A percentile compares a stretch with the other conserved stretches of the same genome.
These are phyloP conservation scores for Phymanthus crucifer DNA, from an alignment of 92 coral and sea anemone species.

Conservation along the genomic window DNA sequence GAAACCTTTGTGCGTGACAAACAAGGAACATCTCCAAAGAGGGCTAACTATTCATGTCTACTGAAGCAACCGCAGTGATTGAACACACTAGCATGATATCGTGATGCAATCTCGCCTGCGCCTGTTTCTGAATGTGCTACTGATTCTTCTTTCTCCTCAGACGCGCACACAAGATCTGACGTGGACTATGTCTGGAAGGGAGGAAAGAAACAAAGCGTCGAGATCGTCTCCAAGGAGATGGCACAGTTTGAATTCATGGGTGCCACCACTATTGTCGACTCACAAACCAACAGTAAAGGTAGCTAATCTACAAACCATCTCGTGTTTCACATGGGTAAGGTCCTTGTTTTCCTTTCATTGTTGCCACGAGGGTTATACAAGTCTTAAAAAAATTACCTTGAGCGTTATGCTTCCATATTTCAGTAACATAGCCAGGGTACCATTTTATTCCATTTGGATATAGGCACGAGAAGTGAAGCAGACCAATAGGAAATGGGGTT, in stretches of 20 bases:
- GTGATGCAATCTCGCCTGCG: not conserved
- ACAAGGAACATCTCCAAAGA: too few relatives aligned
- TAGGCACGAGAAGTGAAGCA: too few relatives aligned
- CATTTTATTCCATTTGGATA: too few relatives aligned
- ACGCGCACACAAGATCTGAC: constrained; percentile 64
- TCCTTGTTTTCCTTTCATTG: not conserved
- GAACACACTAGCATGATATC: too few relatives aligned
- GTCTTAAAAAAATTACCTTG: not conserved
- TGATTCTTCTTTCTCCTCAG: constrained; percentile 8
- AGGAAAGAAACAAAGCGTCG: constrained; percentile 45
- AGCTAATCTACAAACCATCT: constrained; percentile 5
- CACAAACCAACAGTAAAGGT: constrained; percentile 64
- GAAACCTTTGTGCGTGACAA: too few relatives aligned
- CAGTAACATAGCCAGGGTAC: too few relatives aligned
- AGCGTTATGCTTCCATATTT: too few relatives aligned
- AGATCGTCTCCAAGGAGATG: constrained; percentile 58
- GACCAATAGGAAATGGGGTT: too few relatives aligned
- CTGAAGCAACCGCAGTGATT: not conserved
- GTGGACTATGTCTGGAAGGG: constrained; percentile 61
- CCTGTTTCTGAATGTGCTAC: not conserved
- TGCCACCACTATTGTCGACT: constrained; percentile 45
- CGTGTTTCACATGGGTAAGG: too few relatives aligned
- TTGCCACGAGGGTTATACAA: not conserved
- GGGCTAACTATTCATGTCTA: too few relatives aligned
- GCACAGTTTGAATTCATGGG: constrained; percentile 65